phyloP scores from a whole-genome alignment of 1,140 invertebrate species.

The Lanistes nyassanus region DNA sequence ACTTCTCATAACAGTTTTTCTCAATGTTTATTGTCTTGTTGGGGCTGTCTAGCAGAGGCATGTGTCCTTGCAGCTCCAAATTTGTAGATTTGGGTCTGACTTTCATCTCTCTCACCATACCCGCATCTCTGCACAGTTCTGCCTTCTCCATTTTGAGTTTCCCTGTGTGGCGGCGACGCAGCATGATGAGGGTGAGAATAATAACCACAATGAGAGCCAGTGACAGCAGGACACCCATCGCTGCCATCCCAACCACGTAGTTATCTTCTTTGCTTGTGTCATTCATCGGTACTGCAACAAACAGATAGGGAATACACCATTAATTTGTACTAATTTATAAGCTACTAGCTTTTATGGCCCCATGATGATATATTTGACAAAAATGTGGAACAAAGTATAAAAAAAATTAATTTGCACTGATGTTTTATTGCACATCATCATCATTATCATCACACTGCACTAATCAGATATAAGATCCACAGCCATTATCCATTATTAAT shows the following conservation, averaged over 20 bases:
- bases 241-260: slow-evolving; percentile 23
- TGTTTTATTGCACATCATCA: too few species aligned
- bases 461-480: too few species aligned
- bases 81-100: slow-evolving; percentile 30
- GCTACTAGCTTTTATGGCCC: too few species aligned
- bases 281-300: slow-evolving; percentile 24
- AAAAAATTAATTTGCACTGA: too few species aligned
- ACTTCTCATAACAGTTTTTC: slow-evolving; percentile 6
- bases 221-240: slow-evolving; percentile 15
- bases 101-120: slow-evolving; percentile 23
- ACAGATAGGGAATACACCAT: background rate
- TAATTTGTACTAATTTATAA: too few species aligned
- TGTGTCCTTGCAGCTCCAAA: slow-evolving; percentile 26
- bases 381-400: too few species aligned
- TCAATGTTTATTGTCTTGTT: slow-evolving; percentile 21
- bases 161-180: slow-evolving; percentile 26
- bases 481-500: too few species aligned
- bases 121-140: background rate
- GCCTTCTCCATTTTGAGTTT: slow-evolving; percentile 23
- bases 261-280: slow-evolving; percentile 16
- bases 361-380: too few species aligned
- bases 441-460: too few species aligned
- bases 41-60: slow-evolving; percentile 23
- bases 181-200: slow-evolving; percentile 17
- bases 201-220: slow-evolving; percentile 8